Conservation (phyloP, 2,888 invertebrate species). For the Chelonus formosanus region DNA sequence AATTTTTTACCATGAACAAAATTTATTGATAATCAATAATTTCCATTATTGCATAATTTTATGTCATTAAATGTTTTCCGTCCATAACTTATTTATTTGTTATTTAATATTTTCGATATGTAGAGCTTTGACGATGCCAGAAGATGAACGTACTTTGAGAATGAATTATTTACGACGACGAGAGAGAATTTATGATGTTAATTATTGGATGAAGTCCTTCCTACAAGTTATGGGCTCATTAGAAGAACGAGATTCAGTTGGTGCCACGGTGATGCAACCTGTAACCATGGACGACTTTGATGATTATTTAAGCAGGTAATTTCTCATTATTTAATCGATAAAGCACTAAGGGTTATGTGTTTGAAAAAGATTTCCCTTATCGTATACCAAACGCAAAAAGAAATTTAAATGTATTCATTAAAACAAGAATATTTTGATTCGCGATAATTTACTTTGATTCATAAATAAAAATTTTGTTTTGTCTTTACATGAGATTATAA, state of each 20-base stretch:
- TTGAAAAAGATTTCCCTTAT: not conserved
- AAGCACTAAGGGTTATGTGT: not conserved
- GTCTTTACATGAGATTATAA: constrained; percentile 12
- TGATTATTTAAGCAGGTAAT: constrained; percentile 86
- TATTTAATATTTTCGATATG: constrained; percentile 28
- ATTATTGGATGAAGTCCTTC: constrained; percentile 89
- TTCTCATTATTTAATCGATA: constrained; percentile 48
- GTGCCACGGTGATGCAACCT: constrained; percentile 86
- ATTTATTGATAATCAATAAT: too few relatives aligned
- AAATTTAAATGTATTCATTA: too few relatives aligned
- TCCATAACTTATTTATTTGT: not conserved
- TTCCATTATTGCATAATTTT: too few relatives aligned
- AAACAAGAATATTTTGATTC: too few relatives aligned
- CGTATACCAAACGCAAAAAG: too few relatives aligned
- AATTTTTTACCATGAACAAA: too few relatives aligned
- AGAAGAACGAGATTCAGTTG: constrained; percentile 82
- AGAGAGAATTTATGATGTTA: constrained; percentile 84
- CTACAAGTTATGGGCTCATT: constrained; percentile 87
- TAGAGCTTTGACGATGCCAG: constrained; percentile 88
- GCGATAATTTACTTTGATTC: not conserved
- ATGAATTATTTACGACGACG: constrained; percentile 86
- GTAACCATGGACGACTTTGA: constrained; percentile 92
- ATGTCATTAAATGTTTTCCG: too few relatives aligned
- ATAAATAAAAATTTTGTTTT: constrained; percentile 23
- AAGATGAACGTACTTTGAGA: constrained; percentile 84